Evolutionary conservation across 2,888 invertebrate species (phyloP), one percentile per base, ranked within the genome.

Genomic region (Cheilosia impressa): DNA sequence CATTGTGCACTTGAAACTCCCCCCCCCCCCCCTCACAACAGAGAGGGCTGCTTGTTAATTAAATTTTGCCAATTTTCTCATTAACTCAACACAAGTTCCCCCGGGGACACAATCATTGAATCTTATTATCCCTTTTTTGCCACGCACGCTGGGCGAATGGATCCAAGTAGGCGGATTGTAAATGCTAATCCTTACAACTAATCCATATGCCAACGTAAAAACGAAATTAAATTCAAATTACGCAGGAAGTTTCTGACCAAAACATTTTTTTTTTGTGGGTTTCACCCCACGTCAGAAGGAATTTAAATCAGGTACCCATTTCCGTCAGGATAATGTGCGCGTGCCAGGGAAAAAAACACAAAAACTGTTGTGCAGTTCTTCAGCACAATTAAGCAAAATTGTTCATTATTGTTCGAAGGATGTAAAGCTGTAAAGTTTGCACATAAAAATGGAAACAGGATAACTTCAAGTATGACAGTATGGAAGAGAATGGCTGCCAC

Each of bases 381-480:
- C 6, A n/a, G 1, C 34, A 24, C 27, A 43, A 31, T 27, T 52
- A 53, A 55, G 43, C 24, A 73, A 3, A 4, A 47, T 19, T 45
- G 24, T 22, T 27, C 57, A n/a, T 65, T 47, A 47, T 57, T 52
- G 15, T 65, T 27, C 50, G 22, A 65, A 31, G 47, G 58, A 50
- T 50, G 58, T 38, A 38, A 50, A 58, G 52, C 50, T 45, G 45
- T 53, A 63, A 41, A 77, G 60, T 66, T 66, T 71, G 47, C 43
- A 34, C 65, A 52, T 50, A 72, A 73, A 68, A 65, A 68, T 3
- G 31, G 9, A 72, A 71, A 47, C 55, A 27, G 55, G 27, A 73
- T 62, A 38, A 68, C 55, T 83, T 68, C 50, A 72, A 68, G 62
- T 58, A 76, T 52, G 71, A 71, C 60, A 77, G 65, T 50, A 76